Evolutionary conservation across 2,113 vertebrate species (phyloP), one percentile per base, ranked within the genome.

Genomic region (Hipposideros armiger): DNA sequence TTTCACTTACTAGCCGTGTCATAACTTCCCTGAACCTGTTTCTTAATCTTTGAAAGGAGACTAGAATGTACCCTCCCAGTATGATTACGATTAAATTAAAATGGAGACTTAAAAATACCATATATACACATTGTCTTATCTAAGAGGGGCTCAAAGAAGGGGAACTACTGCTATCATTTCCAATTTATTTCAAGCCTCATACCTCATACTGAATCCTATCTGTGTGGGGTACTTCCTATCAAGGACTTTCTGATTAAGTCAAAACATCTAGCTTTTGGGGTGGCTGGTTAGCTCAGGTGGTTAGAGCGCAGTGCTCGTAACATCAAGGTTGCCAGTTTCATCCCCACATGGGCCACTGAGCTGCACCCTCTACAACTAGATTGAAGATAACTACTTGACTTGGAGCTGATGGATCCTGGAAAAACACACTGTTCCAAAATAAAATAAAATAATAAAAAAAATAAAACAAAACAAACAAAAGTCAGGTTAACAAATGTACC

Each of bases 81-180:
- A 70, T 30, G 70, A 77, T 62, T 69, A 69, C 64, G 66, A 88
- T 69, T 64, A 20, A 62, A 77, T 36, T 72, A 90, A 94, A 90
- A 90, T 47, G 17, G 13, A 95, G 47, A 80, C 47, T 87, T 19
- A 60, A 90, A 95, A 90, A 85, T 11, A 78, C 14, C 69, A 36
- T 40, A 28, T 87, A 66, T 73, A 80, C 19, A 80, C 45, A 86
- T 16, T 64, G 73, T 16, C 62, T 88, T 42, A 72, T 32, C 60
- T 58, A 76, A 67, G 13, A 80, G 54, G 52, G 60, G 69, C 54
- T 85, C 67, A 24, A 36, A 70, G 86, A 85, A 60, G 5, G 58
- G 15, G 8, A 56, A 85, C 42, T 11, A 76, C 13, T 66, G 30
- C 64, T 78, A 85, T 45, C 32, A 66, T 72, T 94, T 73, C 47